Evolutionary conservation across 2,797 vertebrate species (phyloP).

Genomic region (Phrynocephalus forsythii): DNA sequence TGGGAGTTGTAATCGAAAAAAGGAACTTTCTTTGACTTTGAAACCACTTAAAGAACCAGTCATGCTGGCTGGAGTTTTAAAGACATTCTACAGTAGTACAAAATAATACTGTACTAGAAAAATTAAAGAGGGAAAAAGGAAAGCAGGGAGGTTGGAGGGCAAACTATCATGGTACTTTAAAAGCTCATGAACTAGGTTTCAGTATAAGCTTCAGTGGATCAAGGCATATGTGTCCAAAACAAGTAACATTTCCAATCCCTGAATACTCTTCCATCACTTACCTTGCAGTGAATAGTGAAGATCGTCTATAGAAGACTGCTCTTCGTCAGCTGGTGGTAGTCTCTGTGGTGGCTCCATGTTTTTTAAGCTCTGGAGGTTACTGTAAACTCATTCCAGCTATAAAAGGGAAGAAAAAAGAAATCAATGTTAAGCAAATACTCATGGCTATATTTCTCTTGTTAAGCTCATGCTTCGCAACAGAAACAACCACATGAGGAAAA

Average conservation of each 20-base stretch:
- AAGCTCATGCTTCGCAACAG: not conserved
- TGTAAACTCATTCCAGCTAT: conserved; percentile 65
- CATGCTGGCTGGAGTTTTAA: no score
- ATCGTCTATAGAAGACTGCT: conserved; percentile 85
- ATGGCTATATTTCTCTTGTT: not conserved
- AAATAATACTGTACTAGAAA: no score
- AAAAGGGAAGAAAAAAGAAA: conserved; percentile 39
- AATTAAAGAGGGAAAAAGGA: no score
- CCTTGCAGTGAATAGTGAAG: conserved; percentile 89
- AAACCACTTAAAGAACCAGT: not conserved
- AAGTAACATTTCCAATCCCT: not conserved
- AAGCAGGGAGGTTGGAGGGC: no score
- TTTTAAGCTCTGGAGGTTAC: conserved; percentile 34
- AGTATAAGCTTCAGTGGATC: no score
- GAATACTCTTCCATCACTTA: conserved; percentile 62
- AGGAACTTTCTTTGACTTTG: no score
- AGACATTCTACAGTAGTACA: no score
- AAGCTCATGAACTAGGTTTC: no score
- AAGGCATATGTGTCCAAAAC: not conserved
- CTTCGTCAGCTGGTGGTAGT: conserved; percentile 72
- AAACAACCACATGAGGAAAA: not conserved
- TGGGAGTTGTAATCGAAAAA: not conserved
- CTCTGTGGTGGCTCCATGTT: conserved; percentile 79
- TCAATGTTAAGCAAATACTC: not conserved
- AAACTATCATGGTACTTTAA: no score